These are phyloP conservation scores for Aricia artaxerxes DNA, from an alignment of 2,888 invertebrate species.

Conservation along the genomic window DNA sequence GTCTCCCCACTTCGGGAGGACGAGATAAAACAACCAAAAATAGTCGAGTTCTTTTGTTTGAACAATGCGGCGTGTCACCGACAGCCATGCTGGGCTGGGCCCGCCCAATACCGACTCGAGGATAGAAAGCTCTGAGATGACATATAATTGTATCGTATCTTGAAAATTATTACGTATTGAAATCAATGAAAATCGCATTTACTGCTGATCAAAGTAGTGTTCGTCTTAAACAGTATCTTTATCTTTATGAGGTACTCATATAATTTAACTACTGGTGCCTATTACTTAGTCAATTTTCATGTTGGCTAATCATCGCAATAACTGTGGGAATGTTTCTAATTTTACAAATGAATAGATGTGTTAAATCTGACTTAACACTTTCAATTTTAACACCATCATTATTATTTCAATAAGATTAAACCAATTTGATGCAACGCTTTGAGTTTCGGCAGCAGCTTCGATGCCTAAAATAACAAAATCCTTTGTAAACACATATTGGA, in stretches of 20 bases:
- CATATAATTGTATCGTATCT: background rate
- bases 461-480: conserved; percentile 69
- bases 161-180: background rate
- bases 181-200: too few relatives aligned
- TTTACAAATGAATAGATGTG: background rate
- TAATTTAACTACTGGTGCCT: background rate
- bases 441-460: conserved; percentile 53
- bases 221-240: too few relatives aligned
- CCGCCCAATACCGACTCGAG: conserved; percentile 44
- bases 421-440: conserved; percentile 37
- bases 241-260: too few relatives aligned
- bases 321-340: background rate
- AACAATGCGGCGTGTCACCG: conserved; percentile 76
- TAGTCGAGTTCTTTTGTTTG: conserved; percentile 77
- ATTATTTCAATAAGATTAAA: conserved; percentile 26
- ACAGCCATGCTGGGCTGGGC: conserved; percentile 63
- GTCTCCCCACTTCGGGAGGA: conserved; percentile 58
- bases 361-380: conserved; percentile 2
- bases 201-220: too few relatives aligned
- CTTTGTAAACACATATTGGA: conserved; percentile 65
- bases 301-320: too few relatives aligned
- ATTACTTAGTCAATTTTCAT: too few relatives aligned
- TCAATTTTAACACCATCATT: conserved; percentile 24
- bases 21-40: conserved; percentile 65
- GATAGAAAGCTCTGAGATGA: conserved; percentile 38